Conservation (phyloP, 2,113 vertebrate species). For the Ranitomeya imitator region DNA sequence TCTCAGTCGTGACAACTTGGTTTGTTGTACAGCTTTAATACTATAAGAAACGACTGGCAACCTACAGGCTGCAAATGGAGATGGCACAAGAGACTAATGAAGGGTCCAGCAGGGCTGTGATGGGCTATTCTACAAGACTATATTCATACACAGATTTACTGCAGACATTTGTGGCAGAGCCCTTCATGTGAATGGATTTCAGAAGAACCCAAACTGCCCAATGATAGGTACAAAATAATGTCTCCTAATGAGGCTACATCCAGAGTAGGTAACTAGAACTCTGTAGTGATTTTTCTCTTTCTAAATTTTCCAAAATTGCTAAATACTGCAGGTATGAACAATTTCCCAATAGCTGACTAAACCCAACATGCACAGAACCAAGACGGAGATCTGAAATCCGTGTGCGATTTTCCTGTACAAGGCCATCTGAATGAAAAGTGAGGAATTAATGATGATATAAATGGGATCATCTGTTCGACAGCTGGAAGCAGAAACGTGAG, state of each 20-base stretch:
- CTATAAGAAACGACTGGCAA: background rate
- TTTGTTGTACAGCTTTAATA: too few species aligned
- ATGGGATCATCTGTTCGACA: slow-evolving; percentile 50
- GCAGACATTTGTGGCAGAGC: too few species aligned
- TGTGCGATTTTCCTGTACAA: background rate
- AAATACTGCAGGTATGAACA: background rate
- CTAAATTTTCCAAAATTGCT: background rate
- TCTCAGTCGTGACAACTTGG: too few species aligned
- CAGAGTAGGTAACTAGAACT: background rate
- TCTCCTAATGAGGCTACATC: background rate
- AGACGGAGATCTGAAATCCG: background rate
- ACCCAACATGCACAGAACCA: background rate
- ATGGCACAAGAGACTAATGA: background rate
- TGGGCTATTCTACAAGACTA: too few species aligned
- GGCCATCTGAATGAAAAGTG: background rate
- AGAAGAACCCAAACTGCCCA: too few species aligned
- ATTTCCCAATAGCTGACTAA: background rate
- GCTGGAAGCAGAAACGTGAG: slow-evolving; percentile 42
- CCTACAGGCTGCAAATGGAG: background rate
- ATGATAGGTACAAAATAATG: too few species aligned
- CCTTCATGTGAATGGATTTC: too few species aligned
- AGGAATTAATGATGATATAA: background rate
- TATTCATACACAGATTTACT: too few species aligned
- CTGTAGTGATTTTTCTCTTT: background rate
- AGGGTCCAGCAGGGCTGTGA: too few species aligned